phyloP scores from a whole-genome alignment of 2,113 vertebrate species.

The Podilymbus podiceps region DNA sequence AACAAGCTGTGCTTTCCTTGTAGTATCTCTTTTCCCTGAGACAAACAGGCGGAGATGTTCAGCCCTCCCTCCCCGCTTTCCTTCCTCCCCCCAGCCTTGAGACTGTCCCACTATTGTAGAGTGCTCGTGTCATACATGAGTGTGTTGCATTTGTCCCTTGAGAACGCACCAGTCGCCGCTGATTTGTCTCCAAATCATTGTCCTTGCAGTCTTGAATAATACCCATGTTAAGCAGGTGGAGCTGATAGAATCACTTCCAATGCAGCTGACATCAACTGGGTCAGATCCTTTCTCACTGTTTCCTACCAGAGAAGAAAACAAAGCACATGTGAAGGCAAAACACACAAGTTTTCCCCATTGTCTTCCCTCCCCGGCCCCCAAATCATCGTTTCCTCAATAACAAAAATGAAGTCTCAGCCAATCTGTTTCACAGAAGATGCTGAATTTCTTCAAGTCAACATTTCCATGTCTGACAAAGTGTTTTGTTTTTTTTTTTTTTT shows the following conservation, averaged over 20 bases:
- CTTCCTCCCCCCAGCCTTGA: not conserved
- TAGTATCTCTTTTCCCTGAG: not conserved
- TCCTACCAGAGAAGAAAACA: constrained; percentile 43
- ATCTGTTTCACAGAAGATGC: constrained; percentile 4
- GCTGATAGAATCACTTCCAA: constrained; percentile 33
- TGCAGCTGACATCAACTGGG: not conserved
- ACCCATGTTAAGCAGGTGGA: constrained; percentile 37
- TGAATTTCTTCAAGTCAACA: constrained; percentile 39
- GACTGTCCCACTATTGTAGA: not conserved
- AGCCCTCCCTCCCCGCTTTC: not conserved
- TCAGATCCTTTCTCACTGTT: constrained; percentile 35
- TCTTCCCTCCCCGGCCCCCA: not conserved
- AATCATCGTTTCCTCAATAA: constrained; percentile 52
- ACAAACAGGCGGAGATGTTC: not conserved
- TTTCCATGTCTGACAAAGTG: constrained; percentile 44
- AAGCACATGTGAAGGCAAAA: not conserved
- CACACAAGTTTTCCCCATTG: not conserved
- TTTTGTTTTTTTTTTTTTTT: not conserved
- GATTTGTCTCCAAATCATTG: constrained; percentile 39
- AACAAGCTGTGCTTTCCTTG: not conserved
- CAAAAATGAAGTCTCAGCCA: not conserved
- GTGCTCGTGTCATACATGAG: not conserved
- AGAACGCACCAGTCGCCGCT: constrained; percentile 11
- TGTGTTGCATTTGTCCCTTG: not conserved
- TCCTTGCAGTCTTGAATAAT: constrained; percentile 52